Base-by-base conservation (phyloP, 2,888 invertebrate species). In the Sesia apiformis region DNA sequence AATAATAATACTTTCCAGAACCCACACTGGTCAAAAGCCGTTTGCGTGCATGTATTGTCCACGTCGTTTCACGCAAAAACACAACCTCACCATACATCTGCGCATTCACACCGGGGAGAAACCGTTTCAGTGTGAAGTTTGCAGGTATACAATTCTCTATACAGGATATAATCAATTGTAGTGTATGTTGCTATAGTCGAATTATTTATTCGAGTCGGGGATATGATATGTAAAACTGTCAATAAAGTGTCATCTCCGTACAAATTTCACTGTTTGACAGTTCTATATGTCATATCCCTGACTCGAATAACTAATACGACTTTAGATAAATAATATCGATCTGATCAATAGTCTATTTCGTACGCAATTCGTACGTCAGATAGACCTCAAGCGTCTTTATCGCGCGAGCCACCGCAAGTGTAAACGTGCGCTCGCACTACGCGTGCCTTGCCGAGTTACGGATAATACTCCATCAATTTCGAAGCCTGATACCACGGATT, bases 101-200 rank as follows among this genome's bases (percentile, higher is more conserved):
- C 78, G 92, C 3, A 83, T 90, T 0, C 92, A 92, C 58, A 92
- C 92, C 0, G 90, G 90, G 0, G 92, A 91, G 53, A 90, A 90
- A 56, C 92, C 92, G 0, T 92, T 91, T 62, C 92, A 92, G 58
- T 92, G 92, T 74, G 92, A 92, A 70, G 85, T 92, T 4, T 92
- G 92, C 71, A 91, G 89, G 89, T 87, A 70, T 23, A 23, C 23
- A 23, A 23, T 2, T 23, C 23, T 23, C 23, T 23, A 23, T 23
- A 23, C 23, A 23, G 23, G 23, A 23, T 23, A 23, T 23, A 23
- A 23, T 23, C 23, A 23, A 23, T 23, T 23, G 23, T 23, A 23
- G 23, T 23, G 23, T 23, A 23, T 23, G 23, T 23, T 23, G 23
- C 1, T 23, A 23, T 23, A 23, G 23, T 23, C 23, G 23, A 2